Conservation (phyloP, 2,113 vertebrate genomes). For the Anolis sagrei region DNA sequence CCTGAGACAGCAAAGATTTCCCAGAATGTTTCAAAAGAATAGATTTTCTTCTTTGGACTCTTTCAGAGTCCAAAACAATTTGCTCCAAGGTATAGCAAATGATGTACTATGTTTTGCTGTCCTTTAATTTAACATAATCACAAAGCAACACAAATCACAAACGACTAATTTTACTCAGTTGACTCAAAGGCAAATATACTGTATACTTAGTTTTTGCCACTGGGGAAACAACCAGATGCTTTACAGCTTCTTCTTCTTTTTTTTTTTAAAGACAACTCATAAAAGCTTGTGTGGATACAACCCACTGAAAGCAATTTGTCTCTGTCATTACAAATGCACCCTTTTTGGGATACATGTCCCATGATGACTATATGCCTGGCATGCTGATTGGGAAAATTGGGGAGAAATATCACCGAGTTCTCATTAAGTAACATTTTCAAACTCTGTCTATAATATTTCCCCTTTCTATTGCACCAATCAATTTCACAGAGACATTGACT, state of each 20-base stretch:
- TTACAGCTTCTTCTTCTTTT: too few relatives aligned
- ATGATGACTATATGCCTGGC: background rate
- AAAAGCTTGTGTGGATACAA: background rate
- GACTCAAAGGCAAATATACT: background rate
- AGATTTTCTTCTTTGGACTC: background rate
- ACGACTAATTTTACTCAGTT: conserved; percentile 4
- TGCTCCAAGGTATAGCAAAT: conserved; percentile 6
- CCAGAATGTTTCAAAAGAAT: background rate
- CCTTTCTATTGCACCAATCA: background rate
- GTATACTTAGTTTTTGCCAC: background rate
- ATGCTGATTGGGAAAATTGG: too few relatives aligned
- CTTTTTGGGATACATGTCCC: background rate
- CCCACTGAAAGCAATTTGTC: background rate
- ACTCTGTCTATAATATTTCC: background rate
- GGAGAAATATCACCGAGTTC: background rate
- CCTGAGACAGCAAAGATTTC: background rate
- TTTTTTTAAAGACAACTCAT: background rate
- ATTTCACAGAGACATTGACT: conserved; percentile 22
- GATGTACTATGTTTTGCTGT: background rate
- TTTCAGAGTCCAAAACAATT: background rate
- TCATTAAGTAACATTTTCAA: background rate
- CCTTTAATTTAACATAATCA: conserved; percentile 29
- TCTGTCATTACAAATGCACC: background rate
- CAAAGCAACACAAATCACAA: background rate
- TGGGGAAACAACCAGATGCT: background rate